Conservation (phyloP, 2,888 invertebrate species). For the Stictocephala bisonia region DNA sequence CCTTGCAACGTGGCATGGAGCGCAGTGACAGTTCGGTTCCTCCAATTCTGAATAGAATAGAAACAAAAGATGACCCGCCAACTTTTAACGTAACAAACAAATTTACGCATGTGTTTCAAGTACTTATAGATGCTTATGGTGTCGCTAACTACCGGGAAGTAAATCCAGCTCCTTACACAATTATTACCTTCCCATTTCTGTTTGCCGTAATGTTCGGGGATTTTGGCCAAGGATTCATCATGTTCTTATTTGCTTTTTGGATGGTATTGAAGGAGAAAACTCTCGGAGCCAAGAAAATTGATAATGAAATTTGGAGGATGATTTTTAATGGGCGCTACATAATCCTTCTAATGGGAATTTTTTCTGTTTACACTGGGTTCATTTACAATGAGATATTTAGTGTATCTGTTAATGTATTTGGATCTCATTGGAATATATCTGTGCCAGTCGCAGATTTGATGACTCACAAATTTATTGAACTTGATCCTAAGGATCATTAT, state of each 20-base stretch:
- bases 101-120: slow-evolving; percentile 95
- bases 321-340: slow-evolving; percentile 99
- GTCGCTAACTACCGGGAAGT: slow-evolving; percentile 96
- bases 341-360: slow-evolving; percentile 95
- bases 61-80: slow-evolving; percentile 88
- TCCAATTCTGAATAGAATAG: slow-evolving; percentile 95
- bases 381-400: slow-evolving; percentile 99
- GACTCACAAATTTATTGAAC: slow-evolving; percentile 60
- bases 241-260: slow-evolving; percentile 93
- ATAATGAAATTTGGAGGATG: slow-evolving; percentile 97
- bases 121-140: slow-evolving; percentile 95
- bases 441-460: slow-evolving; percentile 70
- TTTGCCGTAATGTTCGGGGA: slow-evolving; percentile 99
- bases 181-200: slow-evolving; percentile 97
- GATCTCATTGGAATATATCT: slow-evolving; percentile 79
- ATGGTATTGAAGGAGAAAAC: slow-evolving; percentile 96
- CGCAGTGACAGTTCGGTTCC: slow-evolving; percentile 94
- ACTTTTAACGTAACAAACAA: slow-evolving; percentile 97
- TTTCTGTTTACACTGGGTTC: slow-evolving; percentile 97
- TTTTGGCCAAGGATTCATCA: slow-evolving; percentile 91
- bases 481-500: slow-evolving; percentile 77
- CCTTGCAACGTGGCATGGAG: slow-evolving; percentile 92
- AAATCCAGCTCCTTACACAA: slow-evolving; percentile 97
- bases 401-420: slow-evolving; percentile 95
- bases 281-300: slow-evolving; percentile 85